A percentile compares a stretch with the other conserved stretches of the same genome.
Conservation (phyloP, 23 tunicate species). For the Trididemnum nubilum region DNA sequence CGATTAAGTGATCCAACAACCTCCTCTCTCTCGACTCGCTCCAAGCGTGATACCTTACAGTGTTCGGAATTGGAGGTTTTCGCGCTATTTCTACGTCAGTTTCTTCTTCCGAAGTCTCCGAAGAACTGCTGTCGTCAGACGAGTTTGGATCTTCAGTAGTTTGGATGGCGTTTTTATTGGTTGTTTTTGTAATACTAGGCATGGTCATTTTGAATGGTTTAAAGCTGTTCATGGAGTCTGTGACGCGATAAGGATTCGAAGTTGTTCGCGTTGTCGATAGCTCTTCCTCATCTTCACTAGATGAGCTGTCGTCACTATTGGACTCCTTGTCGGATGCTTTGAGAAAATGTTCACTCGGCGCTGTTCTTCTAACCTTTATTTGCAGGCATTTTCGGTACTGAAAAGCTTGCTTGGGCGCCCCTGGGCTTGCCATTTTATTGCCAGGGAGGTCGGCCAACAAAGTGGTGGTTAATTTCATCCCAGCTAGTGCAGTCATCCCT, state of each 20-base stretch:
- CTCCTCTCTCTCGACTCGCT: conserved; percentile 28
- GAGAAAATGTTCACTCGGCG: conserved; percentile 19
- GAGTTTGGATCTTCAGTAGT: not conserved
- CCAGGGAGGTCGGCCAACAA: conserved; percentile 24
- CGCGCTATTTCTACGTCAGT: not conserved
- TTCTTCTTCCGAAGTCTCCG: not conserved
- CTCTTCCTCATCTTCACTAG: conserved; percentile 16
- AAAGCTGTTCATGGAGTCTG: not conserved
- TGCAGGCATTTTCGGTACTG: not conserved
- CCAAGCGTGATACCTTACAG: conserved; percentile 12
- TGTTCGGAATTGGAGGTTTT: not conserved
- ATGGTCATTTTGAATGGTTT: conserved; percentile 3
- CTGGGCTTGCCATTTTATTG: conserved; percentile 5
- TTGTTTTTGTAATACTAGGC: not conserved
- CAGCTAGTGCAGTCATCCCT: conserved; percentile 27
- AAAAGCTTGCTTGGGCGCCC: not conserved
- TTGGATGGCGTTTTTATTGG: not conserved
- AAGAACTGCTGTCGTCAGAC: not conserved
- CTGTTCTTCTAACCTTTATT: not conserved
- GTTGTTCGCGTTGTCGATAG: not conserved
- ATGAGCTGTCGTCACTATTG: not conserved
- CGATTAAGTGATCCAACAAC: conserved; percentile 39
- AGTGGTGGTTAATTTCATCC: conserved; percentile 17
- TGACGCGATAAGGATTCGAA: not conserved
- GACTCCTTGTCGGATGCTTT: conserved; percentile 18